Base-by-base conservation (phyloP, 2,888 invertebrate species). In the Diarsia dahlii region DNA sequence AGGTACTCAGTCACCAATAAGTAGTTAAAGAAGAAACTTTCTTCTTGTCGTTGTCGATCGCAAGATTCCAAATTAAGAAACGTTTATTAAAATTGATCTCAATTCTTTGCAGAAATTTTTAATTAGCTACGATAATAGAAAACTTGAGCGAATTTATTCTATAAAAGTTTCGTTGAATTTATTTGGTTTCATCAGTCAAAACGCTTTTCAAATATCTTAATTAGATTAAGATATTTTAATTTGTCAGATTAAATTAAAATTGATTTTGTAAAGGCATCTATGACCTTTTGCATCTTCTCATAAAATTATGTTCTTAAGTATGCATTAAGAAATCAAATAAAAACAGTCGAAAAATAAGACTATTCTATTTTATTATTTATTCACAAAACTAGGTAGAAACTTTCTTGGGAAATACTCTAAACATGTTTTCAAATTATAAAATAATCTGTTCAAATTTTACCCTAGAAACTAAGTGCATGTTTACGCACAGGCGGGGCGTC, bases 401-500 rank as follows among this genome's bases (percentile, higher is more conserved):
- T 13, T 46, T 45, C 56, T 56, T 48, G 60, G 28, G 13, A 39
- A 67, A 68, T 67, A 39, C 50, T 1, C 54, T 34, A n/a, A 74
- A 58, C 2, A 28, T 23, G 15, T 15, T 52, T 46, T 64, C 15
- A 23, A 62, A 64, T 76, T 68, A 68, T 34, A 34, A 73, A 71
- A 52, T 71, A 73, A 76, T 84, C 20, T 20, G 56, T 74, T 65
- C 4, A 71, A 62, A 65, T 45, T 71, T 75, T 28, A 75, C 34
- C 23, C 65, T 70, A 78, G 76, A 68, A 75, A 63, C n/a, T 76
- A 73, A 67, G 28, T 28, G 28, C 28, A 28, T 28, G 28, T 28
- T 28, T 28, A 28, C 28, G 28, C 28, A 28, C 28, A 28, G 28
- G 28, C 28, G 28, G 28, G 28, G 28, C 28, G 28, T 28, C 28